These are phyloP conservation scores for Polypedilum vanderplanki DNA, from an alignment of 1,140 invertebrate species.

Conservation along the genomic window DNA sequence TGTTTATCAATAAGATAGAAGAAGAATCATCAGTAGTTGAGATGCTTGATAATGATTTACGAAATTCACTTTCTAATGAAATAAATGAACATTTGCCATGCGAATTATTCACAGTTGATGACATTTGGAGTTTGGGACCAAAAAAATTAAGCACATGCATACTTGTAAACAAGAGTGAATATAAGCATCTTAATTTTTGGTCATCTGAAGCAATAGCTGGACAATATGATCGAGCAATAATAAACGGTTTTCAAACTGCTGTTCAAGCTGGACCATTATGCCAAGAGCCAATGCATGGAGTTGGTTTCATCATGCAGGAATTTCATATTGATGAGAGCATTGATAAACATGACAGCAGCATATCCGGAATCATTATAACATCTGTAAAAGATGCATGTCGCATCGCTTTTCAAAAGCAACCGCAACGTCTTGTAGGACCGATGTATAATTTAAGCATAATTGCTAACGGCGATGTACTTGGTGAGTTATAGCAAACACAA, in stretches of 20 bases:
- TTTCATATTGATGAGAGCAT: slow-evolving; percentile 55
- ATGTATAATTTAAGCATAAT: slow-evolving; percentile 95
- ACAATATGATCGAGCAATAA: slow-evolving; percentile 66
- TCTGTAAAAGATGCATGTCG: slow-evolving; percentile 82
- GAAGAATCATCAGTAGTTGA: slow-evolving; percentile 33
- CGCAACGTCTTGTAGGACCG: slow-evolving; percentile 86
- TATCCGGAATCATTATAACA: slow-evolving; percentile 83
- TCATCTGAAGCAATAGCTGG: slow-evolving; percentile 31
- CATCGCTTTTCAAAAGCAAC: slow-evolving; percentile 80
- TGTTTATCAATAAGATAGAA: slow-evolving; percentile 36
- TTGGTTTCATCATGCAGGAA: slow-evolving; percentile 81
- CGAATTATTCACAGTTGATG: slow-evolving; percentile 55
- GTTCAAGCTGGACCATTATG: slow-evolving; percentile 83
- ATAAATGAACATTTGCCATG: slow-evolving; percentile 54
- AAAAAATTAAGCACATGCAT: slow-evolving; percentile 83
- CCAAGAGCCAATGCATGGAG: slow-evolving; percentile 93
- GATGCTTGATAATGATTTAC: not conserved
- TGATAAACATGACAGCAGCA: not conserved
- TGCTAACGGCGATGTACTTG: slow-evolving; percentile 87
- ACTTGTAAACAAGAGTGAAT: slow-evolving; percentile 66
- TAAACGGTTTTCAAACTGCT: slow-evolving; percentile 93
- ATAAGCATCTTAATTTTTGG: slow-evolving; percentile 42
- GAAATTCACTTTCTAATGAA: not conserved
- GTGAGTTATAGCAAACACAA: slow-evolving; percentile 54
- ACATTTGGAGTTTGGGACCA: slow-evolving; percentile 89